phyloP scores from a whole-genome alignment of 2,113 vertebrate species.

The Pleuronectes platessa region DNA sequence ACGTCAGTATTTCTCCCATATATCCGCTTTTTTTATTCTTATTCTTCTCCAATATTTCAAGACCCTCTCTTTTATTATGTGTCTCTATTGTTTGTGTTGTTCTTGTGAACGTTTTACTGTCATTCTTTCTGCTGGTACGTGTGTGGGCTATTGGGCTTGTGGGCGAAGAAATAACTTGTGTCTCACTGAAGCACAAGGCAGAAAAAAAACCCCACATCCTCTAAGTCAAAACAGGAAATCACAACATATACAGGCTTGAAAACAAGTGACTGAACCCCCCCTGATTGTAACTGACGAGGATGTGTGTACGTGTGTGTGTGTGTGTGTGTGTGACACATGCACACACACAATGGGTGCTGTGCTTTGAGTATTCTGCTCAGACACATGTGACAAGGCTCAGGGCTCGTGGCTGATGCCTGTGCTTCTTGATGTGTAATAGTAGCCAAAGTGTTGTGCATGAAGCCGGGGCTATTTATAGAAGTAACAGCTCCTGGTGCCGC shows the following conservation, averaged over 20 bases:
- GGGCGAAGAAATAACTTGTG: constrained; percentile 45
- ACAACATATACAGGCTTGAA: constrained; percentile 40
- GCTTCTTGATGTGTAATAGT: constrained; percentile 73
- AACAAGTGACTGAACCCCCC: constrained; percentile 66
- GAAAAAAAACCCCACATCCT: constrained; percentile 76
- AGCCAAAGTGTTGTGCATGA: constrained; percentile 67
- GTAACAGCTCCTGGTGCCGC: constrained; percentile 61
- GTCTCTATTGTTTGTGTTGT: not conserved
- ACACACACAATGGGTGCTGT: constrained; percentile 45
- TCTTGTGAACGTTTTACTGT: constrained; percentile 52
- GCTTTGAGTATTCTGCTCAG: constrained; percentile 50
- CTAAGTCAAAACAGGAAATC: constrained; percentile 71
- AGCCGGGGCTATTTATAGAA: constrained; percentile 73
- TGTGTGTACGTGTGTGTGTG: constrained; percentile 37
- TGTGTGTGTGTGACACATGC: constrained; percentile 46
- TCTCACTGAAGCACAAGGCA: constrained; percentile 51
- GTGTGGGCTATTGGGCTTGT: constrained; percentile 55
- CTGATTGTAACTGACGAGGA: constrained; percentile 53
- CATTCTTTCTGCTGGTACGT: constrained; percentile 39
- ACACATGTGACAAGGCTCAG: constrained; percentile 62
- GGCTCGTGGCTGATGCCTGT: constrained; percentile 63
- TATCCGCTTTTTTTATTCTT: constrained; percentile 7
- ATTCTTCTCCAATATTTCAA: constrained; percentile 14
- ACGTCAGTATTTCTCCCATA: not conserved
- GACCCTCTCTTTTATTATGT: not conserved